phyloP scores from a whole-genome alignment of 2,113 vertebrate species.

The Craseonycteris thonglongyai region DNA sequence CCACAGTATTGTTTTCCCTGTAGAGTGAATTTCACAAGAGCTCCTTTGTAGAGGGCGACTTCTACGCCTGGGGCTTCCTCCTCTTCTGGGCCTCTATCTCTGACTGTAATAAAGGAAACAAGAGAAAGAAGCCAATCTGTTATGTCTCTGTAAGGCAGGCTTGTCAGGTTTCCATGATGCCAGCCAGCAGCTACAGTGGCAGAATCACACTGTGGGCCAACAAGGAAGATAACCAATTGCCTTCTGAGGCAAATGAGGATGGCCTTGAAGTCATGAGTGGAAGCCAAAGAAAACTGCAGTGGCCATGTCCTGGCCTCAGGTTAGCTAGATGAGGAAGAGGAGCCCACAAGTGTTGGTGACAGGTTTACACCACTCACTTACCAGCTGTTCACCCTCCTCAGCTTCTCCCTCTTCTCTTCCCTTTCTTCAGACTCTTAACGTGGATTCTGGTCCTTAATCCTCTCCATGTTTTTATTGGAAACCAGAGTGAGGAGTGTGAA shows the following conservation, averaged over 20 bases:
- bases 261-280: background rate
- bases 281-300: background rate
- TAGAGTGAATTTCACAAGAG: constrained; percentile 29
- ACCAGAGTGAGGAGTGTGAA: background rate
- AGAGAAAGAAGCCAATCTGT: constrained; percentile 21
- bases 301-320: background rate
- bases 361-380: no score
- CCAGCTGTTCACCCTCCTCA: background rate
- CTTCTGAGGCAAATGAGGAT: background rate
- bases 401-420: background rate
- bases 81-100: constrained; percentile 9
- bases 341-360: background rate
- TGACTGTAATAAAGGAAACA: background rate
- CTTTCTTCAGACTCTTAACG: background rate
- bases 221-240: background rate
- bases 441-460: background rate
- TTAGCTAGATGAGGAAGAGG: background rate
- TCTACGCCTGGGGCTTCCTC: background rate
- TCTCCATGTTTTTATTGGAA: background rate
- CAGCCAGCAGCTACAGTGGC: background rate
- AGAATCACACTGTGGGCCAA: constrained; percentile 11
- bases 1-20: constrained; percentile 15
- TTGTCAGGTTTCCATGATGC: constrained; percentile 34
- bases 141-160: background rate
- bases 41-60: background rate